Evolutionary conservation across 30 jellyfish, hydroid and myxozoan species (phyloP).

Genomic region (Turritopsis dohrnii): DNA sequence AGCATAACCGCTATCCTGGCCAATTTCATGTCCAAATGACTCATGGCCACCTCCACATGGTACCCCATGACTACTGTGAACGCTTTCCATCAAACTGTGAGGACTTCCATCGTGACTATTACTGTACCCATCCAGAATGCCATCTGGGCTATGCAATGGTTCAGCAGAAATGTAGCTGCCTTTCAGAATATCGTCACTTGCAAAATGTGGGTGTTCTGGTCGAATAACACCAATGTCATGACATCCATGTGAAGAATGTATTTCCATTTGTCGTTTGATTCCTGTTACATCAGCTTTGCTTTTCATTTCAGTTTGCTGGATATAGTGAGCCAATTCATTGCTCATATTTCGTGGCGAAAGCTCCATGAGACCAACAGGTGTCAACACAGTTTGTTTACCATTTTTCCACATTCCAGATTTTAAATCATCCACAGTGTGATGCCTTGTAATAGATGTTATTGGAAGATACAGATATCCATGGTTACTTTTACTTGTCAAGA

Average conservation of each 20-base stretch:
- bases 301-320: background rate
- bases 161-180: slow-evolving; percentile 13
- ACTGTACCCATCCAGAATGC: slow-evolving; percentile 17
- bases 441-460: slow-evolving; percentile 71
- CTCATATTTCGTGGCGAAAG: background rate
- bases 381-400: slow-evolving; percentile 75
- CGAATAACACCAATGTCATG: background rate
- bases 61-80: background rate
- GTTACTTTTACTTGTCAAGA: slow-evolving; percentile 53
- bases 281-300: background rate
- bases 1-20: background rate
- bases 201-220: slow-evolving; percentile 22
- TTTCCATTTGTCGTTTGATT: slow-evolving; percentile 18
- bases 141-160: slow-evolving; percentile 2
- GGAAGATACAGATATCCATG: slow-evolving; percentile 68
- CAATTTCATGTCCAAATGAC: background rate
- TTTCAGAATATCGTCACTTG: slow-evolving; percentile 10
- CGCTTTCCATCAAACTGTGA: background rate
- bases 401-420: slow-evolving; percentile 74
- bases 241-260: slow-evolving; percentile 9
- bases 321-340: background rate
- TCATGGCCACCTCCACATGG: slow-evolving; percentile 19
- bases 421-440: slow-evolving; percentile 51
- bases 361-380: slow-evolving; percentile 86
- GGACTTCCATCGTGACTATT: slow-evolving; percentile 16